Percentiles rank a stretch among this genome's conserved stretches.
phyloP scores from a whole-genome alignment of 1,140 invertebrate genomes.

The Anagrus nilaparvatae region DNA sequence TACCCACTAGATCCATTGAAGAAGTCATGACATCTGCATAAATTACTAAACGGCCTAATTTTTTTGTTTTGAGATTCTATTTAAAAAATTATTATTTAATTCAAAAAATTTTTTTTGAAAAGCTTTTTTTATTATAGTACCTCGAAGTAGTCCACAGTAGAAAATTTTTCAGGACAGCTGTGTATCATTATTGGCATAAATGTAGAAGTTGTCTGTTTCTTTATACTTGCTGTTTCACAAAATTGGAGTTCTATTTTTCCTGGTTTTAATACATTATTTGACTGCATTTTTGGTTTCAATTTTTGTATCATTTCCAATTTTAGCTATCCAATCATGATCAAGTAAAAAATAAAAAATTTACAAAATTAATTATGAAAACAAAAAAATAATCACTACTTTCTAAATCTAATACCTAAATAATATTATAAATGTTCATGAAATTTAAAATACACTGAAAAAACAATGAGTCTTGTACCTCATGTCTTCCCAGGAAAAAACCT shows the following conservation, averaged over 20 bases:
- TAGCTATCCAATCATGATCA: conserved; percentile 32
- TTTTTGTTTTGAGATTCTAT: conserved; percentile 62
- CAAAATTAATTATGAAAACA: neutral
- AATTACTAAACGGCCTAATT: conserved; percentile 71
- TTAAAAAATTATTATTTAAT: conserved; percentile 20
- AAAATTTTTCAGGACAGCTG: conserved; percentile 69
- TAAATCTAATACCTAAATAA: no score
- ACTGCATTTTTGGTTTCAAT: conserved; percentile 41
- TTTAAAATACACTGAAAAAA: no score
- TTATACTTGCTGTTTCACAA: conserved; percentile 42
- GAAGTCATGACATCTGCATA: conserved; percentile 71
- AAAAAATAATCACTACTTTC: neutral
- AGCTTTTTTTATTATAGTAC: conserved; percentile 40
- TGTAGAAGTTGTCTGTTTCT: conserved; percentile 39
- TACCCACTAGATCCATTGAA: conserved; percentile 62
- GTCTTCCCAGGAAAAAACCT: conserved; percentile 65
- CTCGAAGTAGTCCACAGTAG: conserved; percentile 72
- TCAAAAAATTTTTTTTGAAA: neutral
- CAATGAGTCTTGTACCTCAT: conserved; percentile 52
- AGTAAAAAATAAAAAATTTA: neutral
- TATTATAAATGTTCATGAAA: no score
- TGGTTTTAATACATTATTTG: conserved; percentile 46
- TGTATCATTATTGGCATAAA: conserved; percentile 62
- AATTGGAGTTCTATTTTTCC: conserved; percentile 53
- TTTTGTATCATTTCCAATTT: conserved; percentile 53